Evolutionary conservation across 2,113 vertebrate species (phyloP).

Genomic region (Equus przewalskii): DNA sequence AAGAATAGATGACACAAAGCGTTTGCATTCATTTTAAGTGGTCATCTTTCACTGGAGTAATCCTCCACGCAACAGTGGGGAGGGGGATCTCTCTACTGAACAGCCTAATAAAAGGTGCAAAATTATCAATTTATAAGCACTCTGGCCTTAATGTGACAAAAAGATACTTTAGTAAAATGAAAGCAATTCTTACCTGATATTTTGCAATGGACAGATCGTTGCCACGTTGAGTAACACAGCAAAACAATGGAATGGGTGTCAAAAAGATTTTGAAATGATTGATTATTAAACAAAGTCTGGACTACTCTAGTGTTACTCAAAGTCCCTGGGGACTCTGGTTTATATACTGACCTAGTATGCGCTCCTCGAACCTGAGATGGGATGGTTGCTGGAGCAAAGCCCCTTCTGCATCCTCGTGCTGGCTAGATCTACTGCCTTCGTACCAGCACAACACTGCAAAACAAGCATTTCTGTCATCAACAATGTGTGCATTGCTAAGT

Average conservation of each 20-base stretch:
- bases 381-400: neutral
- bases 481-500: neutral
- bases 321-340: neutral
- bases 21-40: neutral
- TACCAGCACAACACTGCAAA: neutral
- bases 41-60: neutral
- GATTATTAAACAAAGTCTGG: neutral
- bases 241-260: neutral
- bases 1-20: neutral
- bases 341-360: neutral
- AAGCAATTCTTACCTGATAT: neutral
- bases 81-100: neutral
- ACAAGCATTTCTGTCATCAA: neutral
- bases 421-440: neutral
- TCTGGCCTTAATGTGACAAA: neutral
- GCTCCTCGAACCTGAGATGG: neutral
- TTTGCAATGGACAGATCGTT: neutral
- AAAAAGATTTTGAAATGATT: neutral
- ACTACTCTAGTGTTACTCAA: neutral
- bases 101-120: neutral
- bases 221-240: neutral
- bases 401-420: neutral
- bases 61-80: neutral
- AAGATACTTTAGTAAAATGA: neutral
- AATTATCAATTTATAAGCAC: neutral